Conservation (phyloP, 1,140 invertebrate species). For the Drosophila takahashii region DNA sequence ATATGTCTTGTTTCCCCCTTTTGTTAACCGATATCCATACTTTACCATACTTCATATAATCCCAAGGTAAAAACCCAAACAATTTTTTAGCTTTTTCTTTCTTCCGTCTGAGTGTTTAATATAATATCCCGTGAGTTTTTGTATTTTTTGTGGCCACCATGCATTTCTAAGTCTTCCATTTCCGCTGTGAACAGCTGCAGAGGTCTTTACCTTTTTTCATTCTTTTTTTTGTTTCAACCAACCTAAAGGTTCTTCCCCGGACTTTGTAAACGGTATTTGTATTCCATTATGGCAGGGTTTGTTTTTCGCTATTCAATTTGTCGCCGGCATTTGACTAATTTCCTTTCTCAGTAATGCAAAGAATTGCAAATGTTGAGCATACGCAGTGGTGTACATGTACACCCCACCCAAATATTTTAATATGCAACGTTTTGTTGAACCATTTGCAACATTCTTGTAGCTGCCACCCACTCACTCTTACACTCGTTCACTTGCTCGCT, state of each 20-base stretch:
- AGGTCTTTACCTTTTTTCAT: slow-evolving; percentile 1
- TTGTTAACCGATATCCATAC: not conserved
- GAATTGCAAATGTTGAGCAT: slow-evolving; percentile 76
- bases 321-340: slow-evolving; percentile 62
- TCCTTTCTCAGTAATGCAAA: slow-evolving; percentile 65
- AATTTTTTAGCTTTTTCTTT: not conserved
- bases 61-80: not conserved
- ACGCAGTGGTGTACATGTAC: slow-evolving; percentile 44
- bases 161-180: slow-evolving; percentile 49
- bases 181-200: slow-evolving; percentile 17
- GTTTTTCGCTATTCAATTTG: slow-evolving; percentile 61
- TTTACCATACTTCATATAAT: not conserved
- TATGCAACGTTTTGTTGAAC: slow-evolving; percentile 63
- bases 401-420: slow-evolving; percentile 69
- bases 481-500: slow-evolving; percentile 29
- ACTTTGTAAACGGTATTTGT: slow-evolving; percentile 53
- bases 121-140: slow-evolving; percentile 21
- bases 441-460: slow-evolving; percentile 76
- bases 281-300: slow-evolving; percentile 61
- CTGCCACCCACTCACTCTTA: slow-evolving; percentile 29
- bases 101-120: slow-evolving; percentile 10
- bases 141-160: slow-evolving; percentile 5
- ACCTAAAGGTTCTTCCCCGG: not conserved
- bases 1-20: slow-evolving; percentile 2
- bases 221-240: not conserved